Evolutionary conservation across 2,888 invertebrate species (phyloP).

Genomic region (Trichogramma evanescens): DNA sequence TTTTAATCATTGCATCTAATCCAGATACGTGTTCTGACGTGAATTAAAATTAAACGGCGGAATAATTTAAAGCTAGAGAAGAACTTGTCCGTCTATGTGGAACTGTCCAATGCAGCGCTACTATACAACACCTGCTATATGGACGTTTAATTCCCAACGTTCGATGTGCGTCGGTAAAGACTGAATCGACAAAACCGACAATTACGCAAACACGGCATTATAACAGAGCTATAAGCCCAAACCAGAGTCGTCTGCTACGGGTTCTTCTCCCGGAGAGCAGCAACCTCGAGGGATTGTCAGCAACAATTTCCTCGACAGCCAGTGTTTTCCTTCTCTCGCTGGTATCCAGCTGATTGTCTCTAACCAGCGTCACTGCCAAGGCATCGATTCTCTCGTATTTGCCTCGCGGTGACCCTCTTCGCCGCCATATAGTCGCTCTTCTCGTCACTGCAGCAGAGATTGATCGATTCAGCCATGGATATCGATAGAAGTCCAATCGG

Average conservation of each 20-base stretch:
- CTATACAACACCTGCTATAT: no score
- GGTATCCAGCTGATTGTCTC: no score
- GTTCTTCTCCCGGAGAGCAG: neutral
- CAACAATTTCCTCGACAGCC: neutral
- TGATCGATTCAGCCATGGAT: neutral
- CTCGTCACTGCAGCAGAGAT: neutral
- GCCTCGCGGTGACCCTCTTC: neutral
- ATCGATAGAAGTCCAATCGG: slow-evolving; percentile 47
- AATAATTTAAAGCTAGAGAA: no score
- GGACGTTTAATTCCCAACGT: no score
- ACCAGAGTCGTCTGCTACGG: neutral
- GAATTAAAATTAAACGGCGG: no score
- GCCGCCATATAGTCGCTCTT: neutral
- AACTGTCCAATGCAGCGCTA: no score
- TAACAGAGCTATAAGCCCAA: neutral
- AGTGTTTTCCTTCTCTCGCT: no score
- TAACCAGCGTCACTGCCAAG: neutral
- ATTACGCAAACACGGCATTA: neutral
- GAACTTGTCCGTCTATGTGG: no score
- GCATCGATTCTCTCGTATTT: neutral
- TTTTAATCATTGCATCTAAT: no score
- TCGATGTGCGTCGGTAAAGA: neutral
- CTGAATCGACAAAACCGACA: neutral
- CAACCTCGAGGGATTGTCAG: neutral
- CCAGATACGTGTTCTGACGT: no score